These are phyloP conservation scores for Grammomys dolichurus DNA, from an alignment of 2,113 vertebrate species.

Conservation along the genomic window DNA sequence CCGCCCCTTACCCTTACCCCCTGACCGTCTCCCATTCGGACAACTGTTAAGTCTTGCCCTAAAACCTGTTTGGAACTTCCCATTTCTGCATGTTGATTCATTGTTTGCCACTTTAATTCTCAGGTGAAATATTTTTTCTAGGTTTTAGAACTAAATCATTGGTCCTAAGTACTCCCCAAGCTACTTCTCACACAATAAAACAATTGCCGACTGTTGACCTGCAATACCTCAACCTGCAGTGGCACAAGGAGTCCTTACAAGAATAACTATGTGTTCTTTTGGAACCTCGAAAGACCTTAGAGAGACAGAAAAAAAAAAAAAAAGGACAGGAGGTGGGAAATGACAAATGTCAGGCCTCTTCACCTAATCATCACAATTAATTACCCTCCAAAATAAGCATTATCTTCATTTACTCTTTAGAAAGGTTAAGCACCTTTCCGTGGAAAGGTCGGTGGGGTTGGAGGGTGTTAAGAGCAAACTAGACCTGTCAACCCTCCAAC, in stretches of 20 bases:
- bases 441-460: background rate
- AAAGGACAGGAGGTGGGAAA: background rate
- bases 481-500: background rate
- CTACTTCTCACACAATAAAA: background rate
- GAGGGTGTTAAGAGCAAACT: background rate
- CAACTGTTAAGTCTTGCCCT: background rate
- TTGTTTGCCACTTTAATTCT: slow-evolving; percentile 8
- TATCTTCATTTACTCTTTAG: background rate
- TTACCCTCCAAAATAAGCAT: background rate
- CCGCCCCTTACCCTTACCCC: background rate
- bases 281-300: background rate
- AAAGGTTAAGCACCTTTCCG: background rate
- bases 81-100: background rate
- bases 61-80: background rate
- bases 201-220: background rate
- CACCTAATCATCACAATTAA: background rate
- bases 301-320: background rate
- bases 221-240: background rate
- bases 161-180: background rate
- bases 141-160: background rate
- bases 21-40: background rate
- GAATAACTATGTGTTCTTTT: background rate
- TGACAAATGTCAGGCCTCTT: slow-evolving; percentile 30
- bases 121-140: slow-evolving; percentile 31
- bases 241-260: background rate